Base-by-base conservation (phyloP, 2,797 vertebrate species). In the Phoxinus dragarum region DNA sequence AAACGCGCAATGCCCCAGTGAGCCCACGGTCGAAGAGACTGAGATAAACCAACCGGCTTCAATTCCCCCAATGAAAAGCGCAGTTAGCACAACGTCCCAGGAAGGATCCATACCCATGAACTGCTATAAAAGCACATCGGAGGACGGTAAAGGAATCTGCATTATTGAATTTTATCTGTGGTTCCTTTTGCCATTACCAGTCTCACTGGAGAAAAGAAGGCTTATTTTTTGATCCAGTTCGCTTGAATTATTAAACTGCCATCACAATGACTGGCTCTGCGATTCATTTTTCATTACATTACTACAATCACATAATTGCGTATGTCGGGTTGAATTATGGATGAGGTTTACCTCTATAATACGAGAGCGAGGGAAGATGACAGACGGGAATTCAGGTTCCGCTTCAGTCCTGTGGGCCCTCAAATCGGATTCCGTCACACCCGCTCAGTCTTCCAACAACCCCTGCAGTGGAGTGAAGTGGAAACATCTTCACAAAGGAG, bases 281-380 rank as follows among this genome's bases (percentile, higher is more conserved):
- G 84, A 91, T 92, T 92, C 81, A 90, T 90, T 88, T 92, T 92
- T 91, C 88, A 92, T 93, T 91, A 89, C 84, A 83, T 92, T 92
- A 92, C 85, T 82, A 89, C 87, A 52, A 82, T 83, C 71, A 52
- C 84, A 87, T 92, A 90, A 93, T 91, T 91, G 81, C 74, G 77
- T 86, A 88, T 80, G 83, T 90, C 82, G 66, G 47, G 3, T 87
- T 92, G 89, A 93, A 94, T 92, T 88, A 94, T 92, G 80, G 89
- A 93, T 88, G 84, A 92, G 86, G 82, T 89, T 89, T 90, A 89
- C 87, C 73, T 80, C 67, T 85, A 64, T 75, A 69, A 77, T 77
- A 59, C 38, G 14, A 31, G 59, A 66, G 49, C 31, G 59, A 75
- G 73, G 54, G 77, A 69, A 72, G 82, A 42, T 78, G 85, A 83